A percentile compares a stretch with the other conserved stretches of the same genome.
Evolutionary conservation across 2,888 invertebrate genomes (phyloP).

Genomic region (Fabriciana adippe): DNA sequence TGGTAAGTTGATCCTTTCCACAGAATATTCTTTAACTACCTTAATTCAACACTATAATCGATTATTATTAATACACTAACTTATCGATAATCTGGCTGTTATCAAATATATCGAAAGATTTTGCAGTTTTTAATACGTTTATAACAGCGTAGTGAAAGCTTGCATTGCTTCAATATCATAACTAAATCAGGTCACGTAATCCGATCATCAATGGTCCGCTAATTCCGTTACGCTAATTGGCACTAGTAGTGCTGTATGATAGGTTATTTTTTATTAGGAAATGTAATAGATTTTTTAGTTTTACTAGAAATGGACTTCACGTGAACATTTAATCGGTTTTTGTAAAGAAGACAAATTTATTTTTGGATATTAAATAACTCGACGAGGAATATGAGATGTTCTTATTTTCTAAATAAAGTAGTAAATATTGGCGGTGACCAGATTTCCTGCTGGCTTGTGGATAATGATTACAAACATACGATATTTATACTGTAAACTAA

Average conservation of each 20-base stretch:
- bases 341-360: too few relatives aligned
- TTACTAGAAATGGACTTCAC: too few relatives aligned
- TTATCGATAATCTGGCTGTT: slow-evolving; percentile 9
- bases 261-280: slow-evolving; percentile 1
- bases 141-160: slow-evolving; percentile 21
- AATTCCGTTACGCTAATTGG: slow-evolving; percentile 20
- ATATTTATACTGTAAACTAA: too few relatives aligned
- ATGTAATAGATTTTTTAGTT: background rate
- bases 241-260: slow-evolving; percentile 13
- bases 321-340: too few relatives aligned
- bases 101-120: background rate
- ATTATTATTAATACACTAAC: slow-evolving; percentile 18
- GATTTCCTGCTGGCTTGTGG: too few relatives aligned
- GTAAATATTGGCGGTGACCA: too few relatives aligned
- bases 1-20: slow-evolving; percentile 49
- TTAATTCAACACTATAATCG: slow-evolving; percentile 9
- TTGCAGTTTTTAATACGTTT: background rate
- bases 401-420: too few relatives aligned
- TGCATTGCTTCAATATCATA: slow-evolving; percentile 24
- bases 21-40: background rate
- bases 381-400: too few relatives aligned
- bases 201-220: slow-evolving; percentile 17
- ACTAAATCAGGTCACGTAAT: slow-evolving; percentile 16
- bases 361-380: too few relatives aligned
- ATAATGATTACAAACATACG: too few relatives aligned